Percentiles rank a stretch among this genome's conserved stretches.
These are phyloP conservation scores for Temnothorax curvispinosus DNA, from an alignment of 1,140 invertebrate genomes.

Conservation along the genomic window DNA sequence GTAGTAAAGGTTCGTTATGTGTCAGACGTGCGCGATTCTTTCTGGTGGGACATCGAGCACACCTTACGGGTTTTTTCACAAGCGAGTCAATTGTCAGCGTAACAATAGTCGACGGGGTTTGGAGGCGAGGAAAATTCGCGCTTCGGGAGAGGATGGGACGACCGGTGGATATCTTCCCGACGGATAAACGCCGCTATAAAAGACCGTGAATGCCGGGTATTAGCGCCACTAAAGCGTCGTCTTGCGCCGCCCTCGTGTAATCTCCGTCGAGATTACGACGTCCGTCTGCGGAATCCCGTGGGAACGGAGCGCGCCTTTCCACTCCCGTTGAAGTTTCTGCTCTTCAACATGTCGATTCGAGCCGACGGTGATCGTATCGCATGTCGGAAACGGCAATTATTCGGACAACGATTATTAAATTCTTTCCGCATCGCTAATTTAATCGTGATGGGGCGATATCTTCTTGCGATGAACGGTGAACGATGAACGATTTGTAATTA, in stretches of 20 bases:
- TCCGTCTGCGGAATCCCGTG: slow-evolving; percentile 42
- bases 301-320: slow-evolving; percentile 3
- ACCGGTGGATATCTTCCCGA: slow-evolving; percentile 37
- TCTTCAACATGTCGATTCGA: slow-evolving; percentile 48
- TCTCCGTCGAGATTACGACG: slow-evolving; percentile 70
- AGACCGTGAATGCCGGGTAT: slow-evolving; percentile 61
- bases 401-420: slow-evolving; percentile 33
- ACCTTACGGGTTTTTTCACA: slow-evolving; percentile 21
- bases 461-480: background rate
- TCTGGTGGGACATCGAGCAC: background rate
- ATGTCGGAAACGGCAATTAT: slow-evolving; percentile 19
- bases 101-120: slow-evolving; percentile 56
- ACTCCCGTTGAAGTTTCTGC: slow-evolving; percentile 4
- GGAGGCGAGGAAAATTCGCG: background rate
- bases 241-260: slow-evolving; percentile 52
- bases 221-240: slow-evolving; percentile 63
- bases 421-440: slow-evolving; percentile 52
- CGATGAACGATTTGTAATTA: background rate
- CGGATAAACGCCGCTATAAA: slow-evolving; percentile 64
- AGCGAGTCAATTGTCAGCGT: slow-evolving; percentile 31
- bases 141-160: background rate
- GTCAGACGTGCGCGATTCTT: slow-evolving; percentile 6
- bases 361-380: slow-evolving; percentile 28
- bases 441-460: slow-evolving; percentile 1
- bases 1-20: background rate